Base-by-base conservation (phyloP, 2,113 vertebrate genomes). In the Tetraodon nigroviridis region DNA sequence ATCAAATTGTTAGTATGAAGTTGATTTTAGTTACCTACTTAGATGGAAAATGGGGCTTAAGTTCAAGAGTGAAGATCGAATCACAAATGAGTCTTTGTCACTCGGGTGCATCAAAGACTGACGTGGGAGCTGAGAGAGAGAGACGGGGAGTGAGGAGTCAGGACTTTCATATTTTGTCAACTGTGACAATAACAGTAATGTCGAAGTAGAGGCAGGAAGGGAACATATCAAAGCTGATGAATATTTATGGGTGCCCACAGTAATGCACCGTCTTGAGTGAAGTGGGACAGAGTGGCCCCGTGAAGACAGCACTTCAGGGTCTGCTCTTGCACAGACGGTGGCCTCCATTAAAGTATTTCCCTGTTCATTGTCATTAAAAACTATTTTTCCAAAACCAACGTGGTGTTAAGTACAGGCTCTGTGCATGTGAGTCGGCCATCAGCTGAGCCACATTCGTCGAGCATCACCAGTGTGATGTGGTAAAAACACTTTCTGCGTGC, bases 361-460 rank as follows among this genome's bases (percentile, higher is more conserved):
- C 79, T 83, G 76, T 78, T 81, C 83, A 88, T 88, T 88, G 86
- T 88, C 83, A 83, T 27, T 75, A 75, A 83, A 88, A 86, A 83
- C 81, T 80, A 83, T 88, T 84, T 82, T 69, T 76, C 75, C n/a
- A n/a, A 77, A 75, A 83, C 68, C 65, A 80, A 59, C 75, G 56
- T 69, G 67, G 75, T 63, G 78, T 74, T 24, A 27, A 27, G 24
- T 27, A 27, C 24, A 27, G 24, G 24, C 24, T 27, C 24, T 6
- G 24, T 27, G 24, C 24, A 51, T 69, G 73, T 76, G 56, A 56
- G 10, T 75, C 55, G 63, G 44, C 57, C 44, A 66, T 21, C 60
- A 61, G 52, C 68, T 32, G 49, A 18, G 45, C 57, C 32, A 49
- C n/a, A 58, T 49, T 47, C 64, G 59, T 56, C 37, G 64, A 55